Evolutionary conservation across 2,797 vertebrate genomes (phyloP).

Genomic region (Hippopotamyrus pictus): DNA sequence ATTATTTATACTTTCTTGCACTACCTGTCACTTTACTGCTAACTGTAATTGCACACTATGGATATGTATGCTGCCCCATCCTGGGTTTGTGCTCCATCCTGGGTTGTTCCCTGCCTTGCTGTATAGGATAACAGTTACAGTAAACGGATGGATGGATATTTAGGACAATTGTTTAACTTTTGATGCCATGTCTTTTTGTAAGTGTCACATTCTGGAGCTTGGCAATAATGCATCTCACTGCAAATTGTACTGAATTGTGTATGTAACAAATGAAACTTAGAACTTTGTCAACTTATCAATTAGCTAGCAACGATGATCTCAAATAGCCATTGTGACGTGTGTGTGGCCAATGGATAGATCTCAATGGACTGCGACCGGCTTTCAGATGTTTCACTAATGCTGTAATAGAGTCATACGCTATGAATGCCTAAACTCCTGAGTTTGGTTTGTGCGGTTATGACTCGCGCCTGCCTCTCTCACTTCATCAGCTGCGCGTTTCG

Average conservation of each 20-base stretch:
- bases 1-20: neutral
- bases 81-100: neutral
- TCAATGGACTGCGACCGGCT: neutral
- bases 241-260: neutral
- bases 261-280: neutral
- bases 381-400: neutral
- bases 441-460: neutral
- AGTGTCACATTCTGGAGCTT: neutral
- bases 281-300: neutral
- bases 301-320: neutral
- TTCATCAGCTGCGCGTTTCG: neutral
- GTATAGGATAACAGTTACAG: neutral
- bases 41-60: neutral
- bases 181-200: neutral
- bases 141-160: neutral
- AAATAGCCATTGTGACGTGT: neutral
- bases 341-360: neutral
- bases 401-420: neutral
- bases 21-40: neutral
- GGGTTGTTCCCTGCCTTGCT: neutral
- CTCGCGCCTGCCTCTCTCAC: neutral
- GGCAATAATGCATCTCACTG: neutral
- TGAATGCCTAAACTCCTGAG: neutral
- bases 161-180: neutral
- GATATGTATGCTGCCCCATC: neutral